phyloP scores from a whole-genome alignment of 2,113 vertebrate genomes.

The Aldabrachelys gigantea region DNA sequence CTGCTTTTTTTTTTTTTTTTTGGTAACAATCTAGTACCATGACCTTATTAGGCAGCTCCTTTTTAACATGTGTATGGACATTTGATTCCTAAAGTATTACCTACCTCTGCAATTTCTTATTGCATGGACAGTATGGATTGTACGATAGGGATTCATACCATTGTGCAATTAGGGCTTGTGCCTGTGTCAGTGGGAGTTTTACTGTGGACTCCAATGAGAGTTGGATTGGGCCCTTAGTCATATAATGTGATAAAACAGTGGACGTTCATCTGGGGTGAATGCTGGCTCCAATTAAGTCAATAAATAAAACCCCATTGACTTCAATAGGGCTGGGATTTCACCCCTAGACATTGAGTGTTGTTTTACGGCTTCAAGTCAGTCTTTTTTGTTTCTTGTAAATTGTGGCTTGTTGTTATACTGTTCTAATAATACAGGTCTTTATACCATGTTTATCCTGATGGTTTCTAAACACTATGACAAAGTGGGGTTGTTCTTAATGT shows the following conservation, averaged over 20 bases:
- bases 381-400: not conserved
- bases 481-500: too few species aligned
- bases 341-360: not conserved
- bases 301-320: not conserved
- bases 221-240: not conserved
- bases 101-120: not conserved
- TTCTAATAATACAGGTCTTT: not conserved
- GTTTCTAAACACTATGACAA: not conserved
- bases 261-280: not conserved
- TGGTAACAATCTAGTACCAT: not conserved
- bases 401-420: not conserved
- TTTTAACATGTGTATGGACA: not conserved
- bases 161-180: not conserved
- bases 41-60: not conserved
- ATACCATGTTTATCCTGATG: not conserved
- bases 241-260: not conserved
- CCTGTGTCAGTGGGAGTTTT: not conserved
- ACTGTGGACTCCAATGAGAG: not conserved
- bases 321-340: not conserved
- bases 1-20: not conserved
- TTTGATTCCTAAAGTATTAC: not conserved
- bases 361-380: not conserved
- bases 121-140: not conserved
- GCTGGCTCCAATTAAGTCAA: not conserved
- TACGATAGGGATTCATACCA: not conserved